Percentiles rank a stretch among this genome's conserved stretches.
These are phyloP conservation scores for Urocolius indicus DNA, from an alignment of 2,113 vertebrate species.

Conservation along the genomic window DNA sequence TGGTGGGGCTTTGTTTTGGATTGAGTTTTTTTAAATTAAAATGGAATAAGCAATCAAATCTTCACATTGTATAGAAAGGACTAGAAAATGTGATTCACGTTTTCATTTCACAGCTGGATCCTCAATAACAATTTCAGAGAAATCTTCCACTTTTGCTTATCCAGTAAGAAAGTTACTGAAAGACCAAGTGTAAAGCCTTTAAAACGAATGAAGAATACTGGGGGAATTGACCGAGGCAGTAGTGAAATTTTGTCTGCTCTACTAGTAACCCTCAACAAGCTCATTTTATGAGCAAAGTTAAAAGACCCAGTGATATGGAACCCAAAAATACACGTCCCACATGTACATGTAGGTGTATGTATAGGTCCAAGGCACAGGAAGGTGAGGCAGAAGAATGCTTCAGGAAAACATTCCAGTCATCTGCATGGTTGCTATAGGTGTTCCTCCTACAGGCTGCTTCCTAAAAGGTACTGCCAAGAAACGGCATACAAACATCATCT, in stretches of 20 bases:
- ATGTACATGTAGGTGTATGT: rapidly evolving
- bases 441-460: background rate
- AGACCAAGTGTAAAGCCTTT: background rate
- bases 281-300: background rate
- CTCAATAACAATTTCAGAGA: background rate
- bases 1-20: background rate
- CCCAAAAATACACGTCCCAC: background rate
- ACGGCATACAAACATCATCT: background rate
- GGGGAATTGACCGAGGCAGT: background rate
- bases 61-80: background rate
- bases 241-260: background rate
- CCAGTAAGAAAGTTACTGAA: background rate
- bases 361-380: background rate
- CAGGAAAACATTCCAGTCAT: background rate
- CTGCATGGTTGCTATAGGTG: background rate
- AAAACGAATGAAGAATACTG: background rate
- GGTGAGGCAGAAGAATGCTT: background rate
- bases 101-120: background rate
- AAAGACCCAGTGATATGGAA: background rate
- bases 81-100: background rate
- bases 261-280: background rate
- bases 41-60: background rate
- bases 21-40: background rate
- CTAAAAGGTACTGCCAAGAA: background rate
- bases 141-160: constrained; percentile 1